Base-by-base conservation (phyloP, 2,797 vertebrate species). In the Sebastes trivittatus region DNA sequence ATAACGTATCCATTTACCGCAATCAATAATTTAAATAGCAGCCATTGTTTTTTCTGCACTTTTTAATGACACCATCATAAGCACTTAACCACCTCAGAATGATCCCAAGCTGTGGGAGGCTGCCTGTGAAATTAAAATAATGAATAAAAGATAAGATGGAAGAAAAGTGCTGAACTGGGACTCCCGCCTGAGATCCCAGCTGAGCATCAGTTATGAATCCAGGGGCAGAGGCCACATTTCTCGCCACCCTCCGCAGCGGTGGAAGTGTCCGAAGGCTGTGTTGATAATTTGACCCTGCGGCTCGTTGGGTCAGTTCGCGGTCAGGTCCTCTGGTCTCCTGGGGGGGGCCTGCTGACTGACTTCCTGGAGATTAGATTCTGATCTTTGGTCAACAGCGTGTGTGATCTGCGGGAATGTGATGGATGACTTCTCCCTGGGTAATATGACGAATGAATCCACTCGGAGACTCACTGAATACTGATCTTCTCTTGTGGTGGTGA, bases 111-210 rank as follows among this genome's bases (percentile, higher is more conserved):
- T 56, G 72, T 73, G 78, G 77, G 86, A 89, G 75, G 73, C 77
- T 83, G 75, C 75, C 76, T 42, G 74, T 63, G 75, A 89, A 93
- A 92, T 93, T 92, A 92, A 88, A 82, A 89, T 74, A 75, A 92
- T 94, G 88, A 93, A 94, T 94, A 94, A 94, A 94, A 94, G 86
- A 95, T 94, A 75, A 87, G 90, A 67, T 1, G 29, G 72, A 64
- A 67, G 65, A 89, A 52, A 91, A 90, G 72, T 84, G 89, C 90
- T 88, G 88, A 89, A 89, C 72, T 77, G 81, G 83, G 80, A 84
- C 68, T 86, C 78, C 4, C 3, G 52, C 34, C 20, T 64, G 69
- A 75, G 81, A 83, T 74, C 85, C 76, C 66, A 30, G 81, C 66
- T 82, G 79, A 88, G 88, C 78, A 36, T 69, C 75, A 36, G 74